A percentile compares a stretch with the other conserved stretches of the same genome.
Evolutionary conservation across 1,140 invertebrate genomes (phyloP).

Genomic region (Stratiolaelaps scimitus): DNA sequence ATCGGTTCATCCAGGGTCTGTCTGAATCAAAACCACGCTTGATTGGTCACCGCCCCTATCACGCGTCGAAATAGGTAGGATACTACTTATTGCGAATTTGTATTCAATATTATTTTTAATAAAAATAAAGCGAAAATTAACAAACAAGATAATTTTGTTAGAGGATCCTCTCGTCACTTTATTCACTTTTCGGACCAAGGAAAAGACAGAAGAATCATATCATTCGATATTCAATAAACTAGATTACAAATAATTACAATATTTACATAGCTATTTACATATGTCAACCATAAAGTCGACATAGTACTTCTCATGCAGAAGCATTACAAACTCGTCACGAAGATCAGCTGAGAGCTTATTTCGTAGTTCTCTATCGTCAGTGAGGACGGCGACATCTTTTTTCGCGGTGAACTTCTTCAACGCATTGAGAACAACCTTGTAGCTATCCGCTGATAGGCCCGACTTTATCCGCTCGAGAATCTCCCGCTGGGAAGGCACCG

Average conservation of each 20-base stretch:
- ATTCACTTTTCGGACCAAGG: no score
- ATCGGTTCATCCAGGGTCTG: no score
- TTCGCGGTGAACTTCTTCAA: slow-evolving; percentile 17
- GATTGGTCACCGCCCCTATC: no score
- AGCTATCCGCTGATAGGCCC: neutral
- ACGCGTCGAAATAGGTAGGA: no score
- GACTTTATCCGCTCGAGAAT: slow-evolving; percentile 1
- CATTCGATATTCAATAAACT: neutral
- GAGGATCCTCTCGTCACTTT: no score
- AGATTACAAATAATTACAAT: neutral
- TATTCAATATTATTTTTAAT: no score
- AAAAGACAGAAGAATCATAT: no score
- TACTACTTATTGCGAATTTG: no score
- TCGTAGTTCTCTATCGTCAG: neutral
- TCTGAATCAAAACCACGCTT: no score
- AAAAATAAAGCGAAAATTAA: no score
- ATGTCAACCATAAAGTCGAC: slow-evolving; percentile 8
- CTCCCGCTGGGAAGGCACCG: neutral
- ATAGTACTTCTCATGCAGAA: slow-evolving; percentile 1
- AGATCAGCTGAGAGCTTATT: neutral
- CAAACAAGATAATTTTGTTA: no score
- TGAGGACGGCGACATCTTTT: neutral
- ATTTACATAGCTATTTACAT: neutral
- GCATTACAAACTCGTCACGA: slow-evolving; percentile 21
- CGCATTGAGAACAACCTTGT: neutral